Base-by-base conservation (phyloP, 1,140 invertebrate genomes). In the Bilobella aurantiaca region DNA sequence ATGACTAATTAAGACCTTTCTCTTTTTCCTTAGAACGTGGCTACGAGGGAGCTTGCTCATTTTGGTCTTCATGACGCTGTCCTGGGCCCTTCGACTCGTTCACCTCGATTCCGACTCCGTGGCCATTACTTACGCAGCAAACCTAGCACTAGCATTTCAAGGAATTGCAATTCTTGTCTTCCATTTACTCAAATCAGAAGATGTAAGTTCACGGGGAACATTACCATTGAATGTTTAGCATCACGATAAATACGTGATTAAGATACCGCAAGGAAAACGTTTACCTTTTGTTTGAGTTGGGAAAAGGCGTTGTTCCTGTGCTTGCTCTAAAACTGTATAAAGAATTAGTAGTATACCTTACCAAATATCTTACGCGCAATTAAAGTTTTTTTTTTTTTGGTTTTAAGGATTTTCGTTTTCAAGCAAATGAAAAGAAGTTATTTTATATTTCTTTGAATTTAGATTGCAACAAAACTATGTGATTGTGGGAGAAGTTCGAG, bases 391-490 rank as follows among this genome's bases (percentile, higher is more conserved):
- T n/a, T n/a, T n/a, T n/a, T n/a, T n/a, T n/a, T n/a, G n/a, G n/a
- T n/a, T n/a, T n/a, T n/a, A n/a, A n/a, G n/a, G n/a, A n/a, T n/a
- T n/a, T n/a, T n/a, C n/a, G n/a, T n/a, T n/a, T n/a, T n/a, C n/a
- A n/a, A n/a, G n/a, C n/a, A 29, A 12, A 58, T 58, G 57, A 8
- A 27, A 25, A 58, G 8, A 23, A 12, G 5, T 32, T 37, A 37
- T 37, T 62, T 62, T 37, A 62, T 27, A 32, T 57, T 47, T 31
- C n/a, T 60, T n/a, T 66, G 14, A 21, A 27, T 64, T 27, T 57
- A 71, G 69, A 71, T 71, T 64, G 63, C 69, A 65, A 62, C 63
- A 46, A 73, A 72, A 66, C 29, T 73, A 42, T 71, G 69, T 73
- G 70, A 68, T 69, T 73, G 70, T 65, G 68, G 67, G n/a, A 72